Percentiles rank a stretch among this genome's conserved stretches.
Conservation (phyloP, 2,888 invertebrate genomes). For the Folsomia candida region DNA sequence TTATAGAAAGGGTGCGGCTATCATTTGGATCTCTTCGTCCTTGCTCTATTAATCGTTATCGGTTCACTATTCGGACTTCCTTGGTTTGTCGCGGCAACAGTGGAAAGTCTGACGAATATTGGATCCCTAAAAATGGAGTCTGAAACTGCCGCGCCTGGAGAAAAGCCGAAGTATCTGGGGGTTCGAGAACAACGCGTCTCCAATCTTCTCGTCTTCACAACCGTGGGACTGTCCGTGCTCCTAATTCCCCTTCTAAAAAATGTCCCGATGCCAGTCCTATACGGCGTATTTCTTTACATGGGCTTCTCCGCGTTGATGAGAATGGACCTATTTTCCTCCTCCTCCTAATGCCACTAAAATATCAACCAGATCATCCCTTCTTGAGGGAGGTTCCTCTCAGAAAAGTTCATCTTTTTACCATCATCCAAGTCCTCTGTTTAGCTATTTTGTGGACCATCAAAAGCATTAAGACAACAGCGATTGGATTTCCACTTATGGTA, state of each 20-base stretch:
- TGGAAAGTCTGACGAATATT: constrained; percentile 58
- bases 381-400: constrained; percentile 60
- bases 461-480: constrained; percentile 59
- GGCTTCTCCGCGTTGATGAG: too few relatives aligned
- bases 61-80: constrained; percentile 57
- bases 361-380: constrained; percentile 62
- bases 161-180: constrained; percentile 57
- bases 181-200: constrained; percentile 60
- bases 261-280: constrained; percentile 61
- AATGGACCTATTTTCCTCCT: constrained; percentile 60
- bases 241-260: constrained; percentile 57
- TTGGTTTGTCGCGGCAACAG: constrained; percentile 59
- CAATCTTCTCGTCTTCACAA: constrained; percentile 58
- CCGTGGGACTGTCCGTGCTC: constrained; percentile 61
- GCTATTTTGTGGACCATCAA: constrained; percentile 58
- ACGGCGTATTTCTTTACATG: constrained; percentile 62
- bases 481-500: constrained; percentile 63
- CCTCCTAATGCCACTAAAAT: constrained; percentile 62
- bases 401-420: constrained; percentile 59
- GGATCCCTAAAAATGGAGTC: constrained; percentile 56
- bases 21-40: constrained; percentile 57
- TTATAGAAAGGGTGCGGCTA: constrained; percentile 58
- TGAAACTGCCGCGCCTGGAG: constrained; percentile 57
- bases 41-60: constrained; percentile 55
- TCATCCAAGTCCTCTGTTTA: constrained; percentile 57